Percentiles rank a stretch among this genome's conserved stretches.
These are phyloP conservation scores for Pelusios castaneus DNA, from an alignment of 2,113 vertebrate genomes.

Conservation along the genomic window DNA sequence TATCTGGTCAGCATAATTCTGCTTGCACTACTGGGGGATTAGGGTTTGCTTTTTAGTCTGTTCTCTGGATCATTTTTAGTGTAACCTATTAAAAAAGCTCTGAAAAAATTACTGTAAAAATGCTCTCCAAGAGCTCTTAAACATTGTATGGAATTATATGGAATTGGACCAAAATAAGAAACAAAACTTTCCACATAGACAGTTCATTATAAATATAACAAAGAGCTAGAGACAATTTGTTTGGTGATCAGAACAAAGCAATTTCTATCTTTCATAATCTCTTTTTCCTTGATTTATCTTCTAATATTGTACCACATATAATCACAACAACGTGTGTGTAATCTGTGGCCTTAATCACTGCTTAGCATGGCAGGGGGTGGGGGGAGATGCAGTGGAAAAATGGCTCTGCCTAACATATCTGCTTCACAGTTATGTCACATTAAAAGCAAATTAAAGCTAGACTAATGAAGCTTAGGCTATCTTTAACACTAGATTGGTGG, in stretches of 20 bases:
- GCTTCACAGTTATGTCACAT: background rate
- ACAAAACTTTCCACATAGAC: background rate
- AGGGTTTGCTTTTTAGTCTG: background rate
- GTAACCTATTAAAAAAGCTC: background rate
- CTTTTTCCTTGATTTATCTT: background rate
- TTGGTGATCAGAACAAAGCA: accelerated
- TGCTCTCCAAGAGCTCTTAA: accelerated
- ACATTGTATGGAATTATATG: background rate
- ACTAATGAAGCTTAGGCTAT: background rate
- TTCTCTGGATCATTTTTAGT: background rate
- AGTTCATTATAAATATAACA: background rate
- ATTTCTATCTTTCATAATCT: background rate
- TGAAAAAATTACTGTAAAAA: background rate
- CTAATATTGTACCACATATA: background rate
- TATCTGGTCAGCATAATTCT: background rate
- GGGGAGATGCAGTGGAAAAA: background rate
- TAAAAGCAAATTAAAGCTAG: background rate
- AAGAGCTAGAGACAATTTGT: background rate
- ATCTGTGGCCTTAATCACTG: background rate
- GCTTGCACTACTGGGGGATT: background rate
- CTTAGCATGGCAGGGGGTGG: background rate
- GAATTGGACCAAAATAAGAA: background rate
- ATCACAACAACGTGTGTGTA: background rate
- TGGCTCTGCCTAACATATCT: background rate
- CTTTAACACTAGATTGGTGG: background rate